phyloP scores from a whole-genome alignment of 2,888 invertebrate species.

The Drosophila yooni region DNA sequence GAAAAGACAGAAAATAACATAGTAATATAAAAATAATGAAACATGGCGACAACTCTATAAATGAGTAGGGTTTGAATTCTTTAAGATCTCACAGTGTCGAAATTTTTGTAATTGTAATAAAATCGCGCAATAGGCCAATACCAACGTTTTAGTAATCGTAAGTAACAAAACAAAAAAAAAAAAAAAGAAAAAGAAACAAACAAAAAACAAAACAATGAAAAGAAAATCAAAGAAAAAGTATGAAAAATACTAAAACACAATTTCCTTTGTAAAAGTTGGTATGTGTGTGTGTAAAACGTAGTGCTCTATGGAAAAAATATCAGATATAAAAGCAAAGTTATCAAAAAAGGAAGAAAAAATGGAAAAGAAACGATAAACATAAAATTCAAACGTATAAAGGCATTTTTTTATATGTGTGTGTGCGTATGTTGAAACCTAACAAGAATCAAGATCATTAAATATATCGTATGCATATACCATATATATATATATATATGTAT shows the following conservation, averaged over 20 bases:
- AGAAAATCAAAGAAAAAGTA: conserved; percentile 8
- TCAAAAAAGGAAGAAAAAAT: conserved; percentile 11
- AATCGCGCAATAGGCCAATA: conserved; percentile 61
- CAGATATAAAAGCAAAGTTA: conserved; percentile 39
- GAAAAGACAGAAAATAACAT: neutral
- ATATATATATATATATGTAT: conserved; percentile 1
- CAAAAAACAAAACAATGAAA: neutral
- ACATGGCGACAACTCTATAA: conserved; percentile 6
- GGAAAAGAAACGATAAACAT: neutral
- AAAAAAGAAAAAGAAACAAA: neutral
- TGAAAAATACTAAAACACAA: conserved; percentile 32
- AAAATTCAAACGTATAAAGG: conserved; percentile 29
- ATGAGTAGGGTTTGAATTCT: conserved; percentile 1
- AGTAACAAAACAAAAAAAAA: conserved; percentile 20
- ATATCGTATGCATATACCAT: conserved; percentile 6
- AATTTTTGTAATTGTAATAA: conserved; percentile 56
- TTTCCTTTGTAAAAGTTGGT: conserved; percentile 46
- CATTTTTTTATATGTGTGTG: conserved; percentile 41
- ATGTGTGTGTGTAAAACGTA: conserved; percentile 46
- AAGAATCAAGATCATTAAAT: conserved; percentile 24
- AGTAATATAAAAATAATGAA: conserved; percentile 4
- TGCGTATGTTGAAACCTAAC: conserved; percentile 58
- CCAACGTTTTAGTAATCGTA: conserved; percentile 46
- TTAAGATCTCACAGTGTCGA: conserved; percentile 50
- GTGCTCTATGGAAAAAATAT: conserved; percentile 36